Base-by-base conservation (phyloP, 2,888 invertebrate genomes). In the Caenorhabditis becei region DNA sequence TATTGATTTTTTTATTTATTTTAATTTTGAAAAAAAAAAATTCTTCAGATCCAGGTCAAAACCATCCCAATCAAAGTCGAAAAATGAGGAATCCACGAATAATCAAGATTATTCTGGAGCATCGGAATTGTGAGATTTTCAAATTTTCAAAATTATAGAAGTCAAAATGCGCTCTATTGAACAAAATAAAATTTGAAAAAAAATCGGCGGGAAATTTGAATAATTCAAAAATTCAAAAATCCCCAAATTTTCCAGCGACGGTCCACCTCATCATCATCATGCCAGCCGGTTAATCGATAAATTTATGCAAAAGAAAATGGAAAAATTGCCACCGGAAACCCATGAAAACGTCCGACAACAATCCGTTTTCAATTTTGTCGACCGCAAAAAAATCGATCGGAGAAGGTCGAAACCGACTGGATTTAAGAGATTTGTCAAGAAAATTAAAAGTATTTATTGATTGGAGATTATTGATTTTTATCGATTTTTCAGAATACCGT, bases 221-320 rank as follows among this genome's bases (percentile, higher is more conserved):
- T n/a, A n/a, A n/a, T n/a, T n/a, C n/a, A n/a, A n/a, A n/a, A n/a
- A n/a, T n/a, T n/a, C n/a, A n/a, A n/a, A n/a, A n/a, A n/a, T n/a
- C n/a, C n/a, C n/a, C n/a, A 32, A 32, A 32, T 32, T 32, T 32
- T 32, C 5, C 18, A 70, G 61, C 20, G 59, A 59, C 37, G 61
- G 51, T n/a, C 35, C 49, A 37, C 69, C 53, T 3, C 56, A 44
- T 20, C 28, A 32, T 18, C 37, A 37, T 11, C 56, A 65, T 10
- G 65, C 72, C 8, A 41, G 65, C n/a, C 56, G 65, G 8, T 14
- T 74, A 10, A 74, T 74, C 28, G 49, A 65, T 7, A 74, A 65
- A 20, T 74, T 65, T 26, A 56, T 74, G 37, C n/a, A 74, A 16
- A 7, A 51, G 24, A 56, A 74, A 37, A 58, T 58, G 63, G 65